Percentiles rank a stretch among this genome's conserved stretches.
Conservation (phyloP, 2,797 vertebrate genomes). For the Falco berigora region DNA sequence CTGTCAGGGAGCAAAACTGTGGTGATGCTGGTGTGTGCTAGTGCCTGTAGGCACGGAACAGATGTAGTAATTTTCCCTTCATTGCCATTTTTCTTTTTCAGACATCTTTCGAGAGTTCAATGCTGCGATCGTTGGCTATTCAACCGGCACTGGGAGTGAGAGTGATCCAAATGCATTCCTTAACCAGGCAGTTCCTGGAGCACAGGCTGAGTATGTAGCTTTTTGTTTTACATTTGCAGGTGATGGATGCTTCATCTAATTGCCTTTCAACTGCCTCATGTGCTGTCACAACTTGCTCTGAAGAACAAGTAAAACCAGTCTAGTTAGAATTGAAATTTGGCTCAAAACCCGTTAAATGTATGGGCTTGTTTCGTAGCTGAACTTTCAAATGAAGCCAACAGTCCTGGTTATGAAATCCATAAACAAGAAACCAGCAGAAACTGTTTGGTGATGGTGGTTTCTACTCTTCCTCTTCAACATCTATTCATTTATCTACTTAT, state of each 20-base stretch:
- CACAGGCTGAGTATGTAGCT: constrained; percentile 77
- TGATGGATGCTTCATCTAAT: background rate
- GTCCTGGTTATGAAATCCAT: background rate
- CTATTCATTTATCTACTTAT: background rate
- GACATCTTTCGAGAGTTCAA: constrained; percentile 88
- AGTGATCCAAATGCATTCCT: constrained; percentile 71
- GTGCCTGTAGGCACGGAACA: background rate
- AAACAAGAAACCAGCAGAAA: background rate
- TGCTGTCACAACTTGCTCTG: constrained; percentile 39
- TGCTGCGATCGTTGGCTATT: constrained; percentile 75
- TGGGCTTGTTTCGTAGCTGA: background rate
- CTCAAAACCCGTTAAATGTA: background rate
- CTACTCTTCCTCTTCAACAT: background rate
- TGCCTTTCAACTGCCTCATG: background rate
- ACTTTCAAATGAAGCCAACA: background rate
- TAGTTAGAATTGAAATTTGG: background rate
- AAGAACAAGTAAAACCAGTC: constrained; percentile 30
- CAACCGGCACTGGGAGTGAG: constrained; percentile 66
- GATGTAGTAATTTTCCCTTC: background rate
- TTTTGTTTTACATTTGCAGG: background rate
- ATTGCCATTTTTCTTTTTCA: constrained; percentile 58
- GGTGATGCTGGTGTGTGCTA: background rate
- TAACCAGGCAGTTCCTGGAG: constrained; percentile 87
- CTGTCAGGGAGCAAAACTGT: background rate
- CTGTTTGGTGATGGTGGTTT: background rate